Evolutionary conservation across 1,140 invertebrate genomes (phyloP).

Genomic region (Leptinotarsa defecta): DNA sequence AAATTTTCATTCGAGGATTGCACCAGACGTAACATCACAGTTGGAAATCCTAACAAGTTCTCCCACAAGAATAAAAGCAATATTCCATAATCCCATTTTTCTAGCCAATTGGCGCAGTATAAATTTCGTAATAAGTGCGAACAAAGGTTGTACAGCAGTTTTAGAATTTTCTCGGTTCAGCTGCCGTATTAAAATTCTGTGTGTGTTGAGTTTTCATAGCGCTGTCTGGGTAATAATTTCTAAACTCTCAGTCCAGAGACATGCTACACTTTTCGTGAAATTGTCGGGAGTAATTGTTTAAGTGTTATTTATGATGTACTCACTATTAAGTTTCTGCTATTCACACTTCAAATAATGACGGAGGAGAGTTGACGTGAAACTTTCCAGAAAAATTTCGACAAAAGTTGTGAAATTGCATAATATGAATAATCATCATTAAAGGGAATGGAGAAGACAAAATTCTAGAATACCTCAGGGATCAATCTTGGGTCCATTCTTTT

Average conservation of each 20-base stretch:
- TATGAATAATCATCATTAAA: too few species aligned
- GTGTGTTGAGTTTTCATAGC: conserved; percentile 5
- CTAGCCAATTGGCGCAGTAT: not conserved
- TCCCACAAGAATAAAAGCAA: not conserved
- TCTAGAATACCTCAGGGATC: too few species aligned
- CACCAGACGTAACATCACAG: not conserved
- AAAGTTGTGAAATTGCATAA: too few species aligned
- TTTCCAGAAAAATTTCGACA: too few species aligned
- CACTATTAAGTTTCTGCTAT: not conserved
- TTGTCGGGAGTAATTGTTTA: conserved; percentile 12
- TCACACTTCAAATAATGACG: not conserved
- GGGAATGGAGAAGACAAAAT: too few species aligned
- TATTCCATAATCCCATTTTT: conserved; percentile 1
- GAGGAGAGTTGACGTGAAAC: too few species aligned
- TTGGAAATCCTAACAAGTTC: not conserved
- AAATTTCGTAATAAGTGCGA: conserved; percentile 9
- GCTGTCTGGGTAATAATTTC: conserved; percentile 15
- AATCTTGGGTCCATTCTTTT: too few species aligned
- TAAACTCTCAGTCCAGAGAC: conserved; percentile 9
- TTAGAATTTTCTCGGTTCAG: not conserved
- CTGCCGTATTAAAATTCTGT: conserved; percentile 20
- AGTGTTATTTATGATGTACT: conserved; percentile 1
- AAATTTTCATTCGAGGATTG: not conserved
- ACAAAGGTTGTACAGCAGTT: not conserved
- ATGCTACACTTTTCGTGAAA: conserved; percentile 2